Conservation (phyloP, 2,888 invertebrate species). For the Eristalinus sepulchralis region DNA sequence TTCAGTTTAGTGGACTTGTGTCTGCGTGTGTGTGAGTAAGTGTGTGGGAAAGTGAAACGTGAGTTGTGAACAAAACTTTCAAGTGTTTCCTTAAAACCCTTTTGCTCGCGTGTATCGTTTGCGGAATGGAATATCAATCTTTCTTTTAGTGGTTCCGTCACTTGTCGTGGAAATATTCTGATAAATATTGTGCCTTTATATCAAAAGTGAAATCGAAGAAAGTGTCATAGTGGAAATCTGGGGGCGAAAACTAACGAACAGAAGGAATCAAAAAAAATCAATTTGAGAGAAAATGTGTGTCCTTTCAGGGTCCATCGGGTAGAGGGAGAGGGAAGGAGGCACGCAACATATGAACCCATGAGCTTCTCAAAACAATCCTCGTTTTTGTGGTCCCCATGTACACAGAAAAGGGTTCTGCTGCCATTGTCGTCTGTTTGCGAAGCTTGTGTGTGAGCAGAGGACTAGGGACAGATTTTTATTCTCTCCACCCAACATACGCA, state of each 20-base stretch:
- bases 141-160: background rate
- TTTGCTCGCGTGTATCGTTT: constrained; percentile 1
- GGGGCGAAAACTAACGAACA: background rate
- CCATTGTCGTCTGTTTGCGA: constrained; percentile 12
- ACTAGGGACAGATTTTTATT: background rate
- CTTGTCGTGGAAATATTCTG: background rate
- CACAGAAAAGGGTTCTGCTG: constrained; percentile 22
- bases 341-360: constrained; percentile 32
- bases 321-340: background rate
- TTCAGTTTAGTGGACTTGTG: background rate
- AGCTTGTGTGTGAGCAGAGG: constrained; percentile 24
- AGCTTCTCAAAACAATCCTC: background rate
- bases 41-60: constrained; percentile 50
- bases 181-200: background rate
- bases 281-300: background rate
- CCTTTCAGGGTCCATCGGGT: background rate
- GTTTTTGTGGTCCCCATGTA: constrained; percentile 6
- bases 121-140: background rate
- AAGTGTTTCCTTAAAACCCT: constrained; percentile 13
- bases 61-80: constrained; percentile 38
- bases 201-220: background rate
- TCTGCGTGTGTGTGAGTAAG: constrained; percentile 19
- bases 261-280: background rate
- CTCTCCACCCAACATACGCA: background rate
- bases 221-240: background rate